Conservation (phyloP, 2,888 invertebrate genomes). For the Cosmia pyralina region DNA sequence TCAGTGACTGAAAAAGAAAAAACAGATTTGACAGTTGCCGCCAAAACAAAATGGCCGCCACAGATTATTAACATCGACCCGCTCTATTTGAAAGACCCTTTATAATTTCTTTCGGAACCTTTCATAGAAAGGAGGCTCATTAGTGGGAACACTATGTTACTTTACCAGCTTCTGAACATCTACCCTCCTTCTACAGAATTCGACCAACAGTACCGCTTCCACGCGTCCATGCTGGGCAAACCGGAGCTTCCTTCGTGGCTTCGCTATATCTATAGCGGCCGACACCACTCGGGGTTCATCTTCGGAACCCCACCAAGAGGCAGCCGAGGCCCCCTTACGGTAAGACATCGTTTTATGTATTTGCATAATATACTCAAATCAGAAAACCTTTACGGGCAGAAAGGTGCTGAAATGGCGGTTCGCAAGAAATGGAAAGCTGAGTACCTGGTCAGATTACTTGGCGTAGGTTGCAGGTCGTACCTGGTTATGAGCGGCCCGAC, state of each 20-base stretch:
- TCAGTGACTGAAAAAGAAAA: too few species aligned
- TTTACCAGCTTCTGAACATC: not conserved
- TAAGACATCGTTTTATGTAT: constrained; percentile 58
- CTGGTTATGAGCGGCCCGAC: not conserved
- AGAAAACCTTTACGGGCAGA: not conserved
- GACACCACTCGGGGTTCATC: constrained; percentile 94
- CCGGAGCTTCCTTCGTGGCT: constrained; percentile 97
- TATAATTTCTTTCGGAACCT: too few species aligned
- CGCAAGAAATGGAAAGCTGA: not conserved
- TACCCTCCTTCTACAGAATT: constrained; percentile 80
- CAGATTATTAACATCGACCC: too few species aligned
- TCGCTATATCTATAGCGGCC: constrained; percentile 94
- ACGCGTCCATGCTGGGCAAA: constrained; percentile 93
- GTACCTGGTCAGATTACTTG: not conserved
- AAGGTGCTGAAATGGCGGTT: not conserved
- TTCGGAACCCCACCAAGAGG: constrained; percentile 95
- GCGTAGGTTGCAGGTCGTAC: too few species aligned
- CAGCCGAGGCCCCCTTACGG: constrained; percentile 78
- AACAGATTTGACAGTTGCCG: too few species aligned
- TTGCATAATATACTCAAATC: not conserved
- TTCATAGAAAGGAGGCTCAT: too few species aligned
- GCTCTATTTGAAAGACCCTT: too few species aligned
- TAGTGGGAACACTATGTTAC: not conserved
- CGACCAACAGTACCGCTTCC: constrained; percentile 92
- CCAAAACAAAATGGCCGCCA: too few species aligned